Evolutionary conservation across 2,888 invertebrate genomes (phyloP).

Genomic region (Phortica okadai): DNA sequence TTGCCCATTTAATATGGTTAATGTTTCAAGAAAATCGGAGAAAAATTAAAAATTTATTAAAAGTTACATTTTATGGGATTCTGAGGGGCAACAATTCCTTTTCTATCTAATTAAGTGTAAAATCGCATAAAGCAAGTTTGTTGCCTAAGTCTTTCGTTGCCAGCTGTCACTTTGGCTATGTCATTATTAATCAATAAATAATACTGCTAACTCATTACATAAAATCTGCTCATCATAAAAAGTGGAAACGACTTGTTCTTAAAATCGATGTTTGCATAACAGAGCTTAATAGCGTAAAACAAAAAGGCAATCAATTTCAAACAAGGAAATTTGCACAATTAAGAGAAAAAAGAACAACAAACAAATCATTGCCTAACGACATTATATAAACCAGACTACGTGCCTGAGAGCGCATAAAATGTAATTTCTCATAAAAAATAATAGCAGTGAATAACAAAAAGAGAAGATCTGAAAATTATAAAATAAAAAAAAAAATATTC

Average conservation of each 20-base stretch:
- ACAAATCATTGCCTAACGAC: conserved; percentile 40
- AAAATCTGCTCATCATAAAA: too few relatives aligned
- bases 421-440: conserved; percentile 7
- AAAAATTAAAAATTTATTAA: too few relatives aligned
- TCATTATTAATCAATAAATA: too few relatives aligned
- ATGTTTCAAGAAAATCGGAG: too few relatives aligned
- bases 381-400: conserved; percentile 51
- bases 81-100: too few relatives aligned
- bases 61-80: too few relatives aligned
- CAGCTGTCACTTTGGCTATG: too few relatives aligned
- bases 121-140: background rate
- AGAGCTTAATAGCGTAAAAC: background rate
- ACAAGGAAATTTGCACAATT: background rate
- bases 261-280: background rate
- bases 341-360: conserved; percentile 27
- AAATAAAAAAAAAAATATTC: background rate
- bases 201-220: too few relatives aligned
- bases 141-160: background rate
- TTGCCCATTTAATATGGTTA: too few relatives aligned
- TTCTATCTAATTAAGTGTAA: background rate
- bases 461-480: background rate
- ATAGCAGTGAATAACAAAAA: conserved; percentile 30
- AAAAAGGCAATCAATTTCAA: background rate
- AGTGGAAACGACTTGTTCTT: background rate
- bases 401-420: conserved; percentile 8